Evolutionary conservation across 1,140 invertebrate genomes (phyloP).

Genomic region (Drosophila parvula): DNA sequence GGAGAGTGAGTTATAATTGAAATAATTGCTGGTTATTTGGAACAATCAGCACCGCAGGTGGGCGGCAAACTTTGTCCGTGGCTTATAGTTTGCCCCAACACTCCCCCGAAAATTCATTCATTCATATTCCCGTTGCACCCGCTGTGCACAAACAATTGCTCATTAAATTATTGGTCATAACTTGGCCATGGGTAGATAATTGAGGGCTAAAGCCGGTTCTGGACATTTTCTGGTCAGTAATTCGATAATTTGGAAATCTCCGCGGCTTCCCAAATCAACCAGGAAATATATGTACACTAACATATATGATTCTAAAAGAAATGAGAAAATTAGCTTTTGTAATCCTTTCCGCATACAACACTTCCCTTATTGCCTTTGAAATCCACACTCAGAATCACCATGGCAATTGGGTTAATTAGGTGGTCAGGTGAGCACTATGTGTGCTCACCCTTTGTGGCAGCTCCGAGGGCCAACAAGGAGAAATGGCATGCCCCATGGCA

Average conservation of each 20-base stretch:
- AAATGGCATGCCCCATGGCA: neutral
- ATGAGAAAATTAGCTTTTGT: neutral
- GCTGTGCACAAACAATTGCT: slow-evolving; percentile 23
- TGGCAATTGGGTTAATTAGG: slow-evolving; percentile 36
- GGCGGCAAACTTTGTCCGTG: slow-evolving; percentile 32
- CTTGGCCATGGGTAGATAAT: slow-evolving; percentile 9
- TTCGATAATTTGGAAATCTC: slow-evolving; percentile 10
- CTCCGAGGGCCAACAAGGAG: no score
- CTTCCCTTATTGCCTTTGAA: neutral
- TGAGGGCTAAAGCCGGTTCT: neutral
- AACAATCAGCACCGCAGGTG: slow-evolving; percentile 57
- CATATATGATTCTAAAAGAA: neutral
- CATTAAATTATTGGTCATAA: slow-evolving; percentile 22
- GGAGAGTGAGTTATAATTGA: slow-evolving; percentile 42
- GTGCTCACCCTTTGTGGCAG: neutral
- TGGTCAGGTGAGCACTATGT: neutral
- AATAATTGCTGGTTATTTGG: slow-evolving; percentile 61
- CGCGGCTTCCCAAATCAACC: neutral
- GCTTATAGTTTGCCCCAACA: slow-evolving; percentile 14
- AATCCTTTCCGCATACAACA: neutral
- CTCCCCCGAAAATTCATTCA: slow-evolving; percentile 4
- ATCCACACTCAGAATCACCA: neutral
- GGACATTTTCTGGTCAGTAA: slow-evolving; percentile 7
- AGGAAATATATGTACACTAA: no score
- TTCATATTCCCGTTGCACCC: slow-evolving; percentile 2